phyloP scores from a whole-genome alignment of 1,140 invertebrate genomes.

The Euglossa dilemma region DNA sequence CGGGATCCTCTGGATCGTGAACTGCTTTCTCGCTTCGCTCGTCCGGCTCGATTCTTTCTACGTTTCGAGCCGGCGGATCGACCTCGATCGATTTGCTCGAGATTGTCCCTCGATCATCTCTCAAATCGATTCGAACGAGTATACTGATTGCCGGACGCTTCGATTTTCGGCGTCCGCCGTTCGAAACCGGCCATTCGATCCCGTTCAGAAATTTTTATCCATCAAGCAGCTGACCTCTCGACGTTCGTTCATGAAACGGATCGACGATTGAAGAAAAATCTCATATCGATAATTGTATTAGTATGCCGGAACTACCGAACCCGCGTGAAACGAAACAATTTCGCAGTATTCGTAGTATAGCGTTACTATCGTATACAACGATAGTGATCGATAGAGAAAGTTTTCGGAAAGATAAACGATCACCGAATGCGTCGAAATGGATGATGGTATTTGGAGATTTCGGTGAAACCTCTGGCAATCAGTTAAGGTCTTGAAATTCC shows the following conservation, averaged over 20 bases:
- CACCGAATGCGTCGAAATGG: too few species aligned
- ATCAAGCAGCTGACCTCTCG: background rate
- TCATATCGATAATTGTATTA: too few species aligned
- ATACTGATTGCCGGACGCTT: conserved; percentile 60
- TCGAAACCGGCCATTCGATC: background rate
- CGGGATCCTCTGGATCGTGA: conserved; percentile 54
- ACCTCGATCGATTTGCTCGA: conserved; percentile 65
- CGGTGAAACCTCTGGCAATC: too few species aligned
- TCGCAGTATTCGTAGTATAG: too few species aligned
- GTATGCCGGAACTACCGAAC: too few species aligned
- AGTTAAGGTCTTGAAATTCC: background rate
- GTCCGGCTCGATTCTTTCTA: conserved; percentile 63
- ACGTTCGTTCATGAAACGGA: conserved; percentile 8
- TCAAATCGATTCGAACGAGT: conserved; percentile 63
- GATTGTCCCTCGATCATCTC: conserved; percentile 65
- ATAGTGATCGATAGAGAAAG: too few species aligned
- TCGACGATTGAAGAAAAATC: background rate
- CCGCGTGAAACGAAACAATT: too few species aligned
- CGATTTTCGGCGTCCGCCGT: conserved; percentile 58
- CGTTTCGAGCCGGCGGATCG: conserved; percentile 56
- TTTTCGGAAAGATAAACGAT: too few species aligned
- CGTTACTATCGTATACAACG: too few species aligned
- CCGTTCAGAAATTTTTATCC: background rate
- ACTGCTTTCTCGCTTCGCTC: conserved; percentile 69
- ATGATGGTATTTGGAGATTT: too few species aligned